Conservation (phyloP, 2,888 invertebrate species). For the Octodonta nipae region DNA sequence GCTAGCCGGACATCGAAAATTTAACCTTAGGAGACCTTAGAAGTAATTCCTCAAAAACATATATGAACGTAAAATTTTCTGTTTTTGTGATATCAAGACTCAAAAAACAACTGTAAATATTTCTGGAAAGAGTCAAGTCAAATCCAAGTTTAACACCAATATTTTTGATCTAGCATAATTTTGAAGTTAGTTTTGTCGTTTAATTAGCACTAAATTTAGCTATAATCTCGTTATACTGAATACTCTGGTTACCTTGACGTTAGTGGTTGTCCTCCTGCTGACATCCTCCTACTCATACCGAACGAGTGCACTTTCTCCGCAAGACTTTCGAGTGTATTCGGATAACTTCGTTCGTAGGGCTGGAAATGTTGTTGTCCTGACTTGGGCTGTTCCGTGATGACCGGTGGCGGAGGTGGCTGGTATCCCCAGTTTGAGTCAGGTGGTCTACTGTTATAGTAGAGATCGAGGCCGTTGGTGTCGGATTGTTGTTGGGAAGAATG, state of each 20-base stretch:
- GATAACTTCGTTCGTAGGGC: constrained; percentile 73
- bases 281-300: constrained; percentile 48
- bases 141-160: too few relatives aligned
- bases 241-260: constrained; percentile 31
- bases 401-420: constrained; percentile 75
- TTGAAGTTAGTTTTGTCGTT: too few relatives aligned
- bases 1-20: too few relatives aligned
- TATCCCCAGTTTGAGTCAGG: constrained; percentile 52
- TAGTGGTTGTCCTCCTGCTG: constrained; percentile 48
- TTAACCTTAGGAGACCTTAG: too few relatives aligned
- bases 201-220: too few relatives aligned
- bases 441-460: constrained; percentile 56
- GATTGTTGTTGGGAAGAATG: constrained; percentile 36
- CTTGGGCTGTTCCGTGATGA: constrained; percentile 84
- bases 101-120: too few relatives aligned
- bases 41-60: too few relatives aligned
- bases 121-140: too few relatives aligned
- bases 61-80: too few relatives aligned
- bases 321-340: constrained; percentile 78
- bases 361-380: constrained; percentile 65
- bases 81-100: too few relatives aligned
- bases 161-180: too few relatives aligned
- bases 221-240: too few relatives aligned
- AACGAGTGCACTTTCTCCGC: constrained; percentile 88
- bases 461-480: constrained; percentile 52